phyloP scores from a whole-genome alignment of 2,888 invertebrate species.

The Agriopis aurantiaria region DNA sequence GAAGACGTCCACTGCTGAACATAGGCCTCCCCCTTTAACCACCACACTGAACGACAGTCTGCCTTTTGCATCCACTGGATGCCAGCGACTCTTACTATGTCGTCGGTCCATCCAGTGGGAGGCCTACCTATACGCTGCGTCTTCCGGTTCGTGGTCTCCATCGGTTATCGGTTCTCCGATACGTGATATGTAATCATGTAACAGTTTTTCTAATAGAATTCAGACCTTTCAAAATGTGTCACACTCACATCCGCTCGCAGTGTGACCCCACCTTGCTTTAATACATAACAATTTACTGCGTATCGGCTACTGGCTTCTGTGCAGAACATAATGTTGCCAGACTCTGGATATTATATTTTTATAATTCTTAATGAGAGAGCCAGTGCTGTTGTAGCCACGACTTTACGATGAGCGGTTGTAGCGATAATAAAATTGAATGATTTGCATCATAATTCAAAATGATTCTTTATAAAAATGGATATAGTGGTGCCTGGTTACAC shows the following conservation, averaged over 20 bases:
- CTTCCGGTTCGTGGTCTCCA: too few species aligned
- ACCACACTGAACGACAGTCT: too few species aligned
- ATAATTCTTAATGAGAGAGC: conserved; percentile 76
- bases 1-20: too few species aligned
- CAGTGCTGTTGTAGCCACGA: conserved; percentile 54
- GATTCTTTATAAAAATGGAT: conserved; percentile 1
- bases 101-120: too few species aligned
- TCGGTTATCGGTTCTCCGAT: too few species aligned
- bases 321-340: conserved; percentile 48
- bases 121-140: too few species aligned
- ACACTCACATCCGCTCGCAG: conserved; percentile 39
- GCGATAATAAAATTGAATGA: conserved; percentile 20
- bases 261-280: conserved; percentile 43
- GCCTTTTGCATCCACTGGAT: too few species aligned
- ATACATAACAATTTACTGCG: conserved; percentile 68
- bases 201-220: too few species aligned
- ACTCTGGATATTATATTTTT: conserved; percentile 72
- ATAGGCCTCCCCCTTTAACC: too few species aligned
- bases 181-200: too few species aligned
- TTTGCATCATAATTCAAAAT: conserved; percentile 11
- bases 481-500: neutral
- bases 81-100: too few species aligned
- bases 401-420: conserved; percentile 38
- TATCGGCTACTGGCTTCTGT: conserved; percentile 71
- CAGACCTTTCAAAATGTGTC: neutral